Evolutionary conservation across 2,113 vertebrate genomes (phyloP), one percentile per base, ranked within the genome.

Genomic region (Scopus umbretta): DNA sequence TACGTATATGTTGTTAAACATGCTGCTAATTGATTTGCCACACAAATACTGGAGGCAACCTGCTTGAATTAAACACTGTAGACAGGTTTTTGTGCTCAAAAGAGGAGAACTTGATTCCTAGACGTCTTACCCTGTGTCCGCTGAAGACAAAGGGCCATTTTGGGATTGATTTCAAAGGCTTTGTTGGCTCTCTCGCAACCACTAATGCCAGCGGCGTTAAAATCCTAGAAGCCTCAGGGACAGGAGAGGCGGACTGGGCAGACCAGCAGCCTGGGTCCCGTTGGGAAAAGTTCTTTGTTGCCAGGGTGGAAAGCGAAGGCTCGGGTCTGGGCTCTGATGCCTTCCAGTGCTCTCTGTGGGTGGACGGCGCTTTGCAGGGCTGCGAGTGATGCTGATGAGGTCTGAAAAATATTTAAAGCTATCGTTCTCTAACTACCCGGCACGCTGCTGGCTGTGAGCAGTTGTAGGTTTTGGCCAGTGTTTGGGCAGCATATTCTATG

Each of bases 21-120:
- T 62, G 38, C 50, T 95, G 83, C 91, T 97, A 96, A 97, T 84
- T 96, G 88, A 95, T 95, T 94, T 94, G 16, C 87, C 72, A 80
- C 80, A 65, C 88, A 92, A 80, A 94, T 92, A 92, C 52, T 55
- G 84, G 92, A 80, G 94, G 32, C 80, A 94, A 80, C 89, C 76
- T 95, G 94, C 86, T 80, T 65, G 63, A 97, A 94, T 85, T 87
- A 93, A 96, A 53, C 40, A 26, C 43, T 70, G 40, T 21, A 71
- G 85, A 36, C 18, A 34, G 67, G 53, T 45, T 79, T 52, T 7
- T 59, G 23, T 49, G n/a, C 52, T 92, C 50, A 25, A 8, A 90
- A 94, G 52, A 43, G 66, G 32, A 63, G 32, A 78, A 65, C 55
- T 75, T 36, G 30, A 52, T 94, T 78, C 74, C n/a, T 90, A 13